These are phyloP conservation scores for Pocillopora damicornis DNA, from an alignment of 64 coral and sea anemone species.

Conservation along the genomic window DNA sequence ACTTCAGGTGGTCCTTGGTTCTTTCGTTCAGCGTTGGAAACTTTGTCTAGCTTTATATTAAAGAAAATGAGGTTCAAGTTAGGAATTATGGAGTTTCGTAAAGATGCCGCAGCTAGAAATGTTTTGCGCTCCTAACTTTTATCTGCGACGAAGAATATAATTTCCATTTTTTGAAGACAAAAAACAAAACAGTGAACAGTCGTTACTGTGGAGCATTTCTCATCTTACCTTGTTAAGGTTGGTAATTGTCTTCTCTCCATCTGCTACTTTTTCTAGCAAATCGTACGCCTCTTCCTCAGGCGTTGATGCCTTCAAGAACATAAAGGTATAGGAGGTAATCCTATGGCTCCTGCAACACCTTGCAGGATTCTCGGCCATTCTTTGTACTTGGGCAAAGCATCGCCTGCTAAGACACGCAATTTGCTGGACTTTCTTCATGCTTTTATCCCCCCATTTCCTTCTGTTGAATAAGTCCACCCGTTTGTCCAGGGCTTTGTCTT, in stretches of 20 bases:
- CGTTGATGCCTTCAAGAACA: not conserved
- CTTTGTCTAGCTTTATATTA: no score
- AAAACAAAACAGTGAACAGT: no score
- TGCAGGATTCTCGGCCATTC: not conserved
- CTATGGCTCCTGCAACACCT: not conserved
- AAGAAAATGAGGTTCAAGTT: no score
- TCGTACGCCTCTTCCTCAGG: not conserved
- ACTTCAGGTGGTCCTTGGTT: no score
- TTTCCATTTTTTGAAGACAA: no score
- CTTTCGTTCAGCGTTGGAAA: no score
- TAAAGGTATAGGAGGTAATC: not conserved
- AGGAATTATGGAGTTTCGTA: no score
- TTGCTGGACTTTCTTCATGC: constrained; percentile 4
- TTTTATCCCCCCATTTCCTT: not conserved
- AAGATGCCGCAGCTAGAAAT: no score
- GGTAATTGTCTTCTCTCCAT: not conserved
- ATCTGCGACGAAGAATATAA: no score
- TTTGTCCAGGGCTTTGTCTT: not conserved
- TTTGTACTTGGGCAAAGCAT: not conserved
- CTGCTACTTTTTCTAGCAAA: not conserved
- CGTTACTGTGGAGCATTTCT: no score
- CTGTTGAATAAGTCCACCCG: not conserved
- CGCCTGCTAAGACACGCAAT: not conserved
- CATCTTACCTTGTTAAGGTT: not conserved
- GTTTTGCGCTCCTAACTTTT: no score